Base-by-base conservation (phyloP, 2,113 vertebrate genomes). In the Patagioenas fasciata region DNA sequence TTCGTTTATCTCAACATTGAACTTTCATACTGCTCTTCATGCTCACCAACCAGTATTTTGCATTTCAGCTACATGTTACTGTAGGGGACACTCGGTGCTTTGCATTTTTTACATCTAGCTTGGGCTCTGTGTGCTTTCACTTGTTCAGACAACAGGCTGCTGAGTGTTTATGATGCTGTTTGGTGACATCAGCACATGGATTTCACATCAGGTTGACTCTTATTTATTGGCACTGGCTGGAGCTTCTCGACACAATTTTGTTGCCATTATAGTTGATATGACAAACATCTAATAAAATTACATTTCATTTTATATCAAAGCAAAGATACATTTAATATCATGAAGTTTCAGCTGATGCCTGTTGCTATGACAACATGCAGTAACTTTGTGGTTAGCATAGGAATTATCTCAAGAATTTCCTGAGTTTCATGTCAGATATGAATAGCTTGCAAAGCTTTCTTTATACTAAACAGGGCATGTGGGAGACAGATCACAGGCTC, bases 271-370 rank as follows among this genome's bases (percentile, higher is more conserved):
- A 29, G 69, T 91, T 73, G 81, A 60, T 64, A 32, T 11, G 78
- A 51, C 73, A 84, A 87, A 84, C 60, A 61, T 80, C 47, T 80
- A 84, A 91, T 93, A 80, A 85, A 93, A 89, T 36, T 81, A 44
- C 40, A 31, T 87, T 93, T 91, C 58, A 47, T 86, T 91, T 93
- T n/a, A 40, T 34, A 72, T 83, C 69, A 73, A 66, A 92, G n/a
- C 69, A 36, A 11, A 70, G 73, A 65, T 80, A 84, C 91, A 84
- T 91, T 89, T 67, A 64, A 56, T 61, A 60, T 88, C 36, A 24
- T 13, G 29, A 47, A 73, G 74, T 88, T 95, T 92, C 82, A 90
- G 32, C 51, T 28, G 58, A 54, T 40, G 69, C 64, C 28, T 20
- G 67, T 89, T 93, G 64, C 85, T 91, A n/a, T 85, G 89, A 44